These are phyloP conservation scores for Yponomeuta evonymella DNA, from an alignment of 2,888 invertebrate genomes.

Conservation along the genomic window DNA sequence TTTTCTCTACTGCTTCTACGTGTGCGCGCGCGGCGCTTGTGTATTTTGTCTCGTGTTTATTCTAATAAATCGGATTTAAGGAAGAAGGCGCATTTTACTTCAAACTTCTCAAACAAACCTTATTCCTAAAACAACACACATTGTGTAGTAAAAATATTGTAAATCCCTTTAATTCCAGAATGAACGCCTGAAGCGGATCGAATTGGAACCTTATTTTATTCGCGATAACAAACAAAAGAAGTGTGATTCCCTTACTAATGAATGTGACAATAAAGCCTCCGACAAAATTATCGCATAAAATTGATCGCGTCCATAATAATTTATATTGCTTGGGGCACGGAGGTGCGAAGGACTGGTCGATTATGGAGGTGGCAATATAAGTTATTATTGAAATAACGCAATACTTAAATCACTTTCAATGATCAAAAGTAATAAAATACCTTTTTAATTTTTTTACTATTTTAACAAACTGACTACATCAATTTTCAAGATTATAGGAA, in stretches of 20 bases:
- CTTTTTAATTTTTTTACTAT: no score
- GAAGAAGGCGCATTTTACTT: no score
- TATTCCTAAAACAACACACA: neutral
- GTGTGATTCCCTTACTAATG: constrained; percentile 9
- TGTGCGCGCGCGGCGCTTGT: no score
- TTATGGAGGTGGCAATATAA: neutral
- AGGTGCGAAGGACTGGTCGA: neutral
- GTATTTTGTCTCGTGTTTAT: no score
- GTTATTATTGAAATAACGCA: neutral
- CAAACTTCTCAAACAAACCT: neutral
- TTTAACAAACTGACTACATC: no score
- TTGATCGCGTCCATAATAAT: constrained; percentile 8
- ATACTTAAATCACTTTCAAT: no score
- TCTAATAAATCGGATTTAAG: no score
- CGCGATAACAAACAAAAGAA: constrained; percentile 6
- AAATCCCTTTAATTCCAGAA: neutral
- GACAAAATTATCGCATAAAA: constrained; percentile 11
- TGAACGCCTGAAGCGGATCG: neutral
- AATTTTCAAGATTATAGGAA: no score
- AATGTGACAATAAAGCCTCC: constrained; percentile 3
- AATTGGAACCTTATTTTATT: neutral
- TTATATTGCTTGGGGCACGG: neutral
- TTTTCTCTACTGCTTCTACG: no score
- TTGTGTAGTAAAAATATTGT: neutral
- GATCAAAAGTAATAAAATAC: no score